Evolutionary conservation across 30 jellyfish, hydroid and myxozoan species (phyloP), one percentile per base, ranked within the genome.

Genomic region (Haliclystus octoradiatus): DNA sequence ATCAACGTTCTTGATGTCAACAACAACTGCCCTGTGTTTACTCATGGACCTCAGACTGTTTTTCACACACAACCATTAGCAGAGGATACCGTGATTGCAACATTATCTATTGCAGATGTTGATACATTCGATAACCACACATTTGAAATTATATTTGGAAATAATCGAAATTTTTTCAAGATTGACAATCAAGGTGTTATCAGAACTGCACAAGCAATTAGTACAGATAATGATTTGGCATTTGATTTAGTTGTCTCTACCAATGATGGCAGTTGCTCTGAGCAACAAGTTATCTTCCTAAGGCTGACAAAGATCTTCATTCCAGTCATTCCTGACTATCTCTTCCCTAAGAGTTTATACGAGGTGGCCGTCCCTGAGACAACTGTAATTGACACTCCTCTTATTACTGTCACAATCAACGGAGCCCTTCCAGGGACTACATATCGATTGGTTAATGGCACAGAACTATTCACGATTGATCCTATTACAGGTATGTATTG

Each of bases 121-220:
- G 97, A 88, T 71, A 31, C 89, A 7, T 66, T 69, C 52, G 63
- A 31, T 49, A 73, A 73, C 83, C 82, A 71, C 35, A 74, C 84
- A 31, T 88, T 53, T 50, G 66, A 79, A 9, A 80, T 88, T 1
- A 53, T 81, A 33, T 49, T 61, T 15, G 97, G 95, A n/a, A 88
- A 80, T 52, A 46, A 68, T 14, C 68, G 62, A 24, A 69, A 79
- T 23, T 81, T 52, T 70, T 88, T 88, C 72, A 71, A 67, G 49
- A 80, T 88, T 49, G 82, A 76, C 62, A 46, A 51, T 76, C 26
- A 50, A n/a, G 97, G 97, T 28, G 25, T 66, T 3, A 73, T 88
- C 62, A 83, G 82, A 7, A 91, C 82, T n/a, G 53, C 71, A 28
- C 75, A 81, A 53, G 50, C 31, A 1, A 68, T 88, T 5, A 69